Evolutionary conservation across 2,797 vertebrate genomes (phyloP), one percentile per base, ranked within the genome.

Genomic region (Ctenopoma multispine): DNA sequence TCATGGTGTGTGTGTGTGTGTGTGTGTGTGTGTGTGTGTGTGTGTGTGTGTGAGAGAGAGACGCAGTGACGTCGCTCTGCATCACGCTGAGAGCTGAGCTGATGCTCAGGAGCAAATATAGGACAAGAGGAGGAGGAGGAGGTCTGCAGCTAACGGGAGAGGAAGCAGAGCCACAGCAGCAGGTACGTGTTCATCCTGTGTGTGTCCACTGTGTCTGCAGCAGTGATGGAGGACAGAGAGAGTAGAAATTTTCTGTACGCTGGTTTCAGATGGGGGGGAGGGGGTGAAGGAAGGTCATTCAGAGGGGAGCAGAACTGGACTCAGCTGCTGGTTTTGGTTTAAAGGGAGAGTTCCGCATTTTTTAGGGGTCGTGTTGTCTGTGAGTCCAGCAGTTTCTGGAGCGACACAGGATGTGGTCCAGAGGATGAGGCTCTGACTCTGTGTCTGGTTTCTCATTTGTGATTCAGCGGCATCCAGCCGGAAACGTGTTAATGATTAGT

Each of bases 131-230:
- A n/a, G n/a, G 72, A 78, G 72, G 85, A 83, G 55, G 64, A 75
- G 58, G 58, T 75, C 78, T 74, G 84, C 91, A 76, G 80, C 11
- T 1, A 41, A 9, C 21, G 27, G 79, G 60, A n/a, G 57, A 88
- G 75, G 38, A 54, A 46, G 1, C 23, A 40, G 59, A 79, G 78
- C 88, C 83, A 89, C 77, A 69, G 72, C 81, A 78, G 11, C 84
- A 93, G 92, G 93, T 94, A 91, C 68, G 80, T 82, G 68, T 79
- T 56, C 23, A 54, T 20, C 38, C 56, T 66, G 53, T 59, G 38
- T 75, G 34, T 68, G 61, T 71, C 50, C 60, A 47, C n/a, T n/a
- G 44, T 38, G 36, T 38, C 27, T 34, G 34, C 11, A 10, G 24
- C 53, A 40, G 43, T 13, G 13, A n/a, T 2, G 13, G 5, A 31